Percentiles rank a stretch among this genome's conserved stretches.
phyloP scores from a whole-genome alignment of 2,888 invertebrate genomes.

The Thyatira batis region DNA sequence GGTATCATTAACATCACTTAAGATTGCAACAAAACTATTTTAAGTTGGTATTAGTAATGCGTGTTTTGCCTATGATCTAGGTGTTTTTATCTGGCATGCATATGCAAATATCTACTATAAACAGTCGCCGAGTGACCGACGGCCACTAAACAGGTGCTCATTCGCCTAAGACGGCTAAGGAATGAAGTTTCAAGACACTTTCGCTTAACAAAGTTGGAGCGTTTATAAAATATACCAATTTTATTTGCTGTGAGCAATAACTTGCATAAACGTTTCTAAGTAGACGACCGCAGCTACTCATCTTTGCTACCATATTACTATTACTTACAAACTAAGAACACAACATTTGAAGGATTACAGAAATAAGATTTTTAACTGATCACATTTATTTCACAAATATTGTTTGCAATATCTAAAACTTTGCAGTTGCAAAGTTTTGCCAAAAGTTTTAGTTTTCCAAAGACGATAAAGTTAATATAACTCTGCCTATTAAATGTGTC shows the following conservation, averaged over 20 bases:
- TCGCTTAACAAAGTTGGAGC: constrained; percentile 30
- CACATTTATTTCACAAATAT: too few relatives aligned
- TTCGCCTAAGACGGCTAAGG: constrained; percentile 30
- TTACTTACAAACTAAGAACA: too few relatives aligned
- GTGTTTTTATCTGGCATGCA: constrained; percentile 55
- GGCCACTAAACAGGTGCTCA: constrained; percentile 46
- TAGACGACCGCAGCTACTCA: neutral
- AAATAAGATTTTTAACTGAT: too few relatives aligned
- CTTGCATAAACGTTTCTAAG: constrained; percentile 6
- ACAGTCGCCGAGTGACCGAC: constrained; percentile 38
- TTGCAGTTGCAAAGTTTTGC: too few relatives aligned
- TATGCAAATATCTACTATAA: constrained; percentile 65
- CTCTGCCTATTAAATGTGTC: neutral
- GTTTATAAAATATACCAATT: constrained; percentile 18
- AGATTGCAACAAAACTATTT: constrained; percentile 27
- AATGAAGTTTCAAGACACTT: constrained; percentile 33
- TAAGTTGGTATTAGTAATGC: constrained; percentile 54
- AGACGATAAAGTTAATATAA: neutral
- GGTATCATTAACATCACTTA: constrained; percentile 40
- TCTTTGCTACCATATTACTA: too few relatives aligned
- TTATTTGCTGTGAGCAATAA: constrained; percentile 17
- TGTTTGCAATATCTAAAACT: too few relatives aligned
- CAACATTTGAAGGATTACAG: too few relatives aligned
- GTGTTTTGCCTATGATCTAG: constrained; percentile 56
- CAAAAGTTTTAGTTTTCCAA: too few relatives aligned